Conservation (phyloP, 2,888 invertebrate genomes). For the Pteria penguin region DNA sequence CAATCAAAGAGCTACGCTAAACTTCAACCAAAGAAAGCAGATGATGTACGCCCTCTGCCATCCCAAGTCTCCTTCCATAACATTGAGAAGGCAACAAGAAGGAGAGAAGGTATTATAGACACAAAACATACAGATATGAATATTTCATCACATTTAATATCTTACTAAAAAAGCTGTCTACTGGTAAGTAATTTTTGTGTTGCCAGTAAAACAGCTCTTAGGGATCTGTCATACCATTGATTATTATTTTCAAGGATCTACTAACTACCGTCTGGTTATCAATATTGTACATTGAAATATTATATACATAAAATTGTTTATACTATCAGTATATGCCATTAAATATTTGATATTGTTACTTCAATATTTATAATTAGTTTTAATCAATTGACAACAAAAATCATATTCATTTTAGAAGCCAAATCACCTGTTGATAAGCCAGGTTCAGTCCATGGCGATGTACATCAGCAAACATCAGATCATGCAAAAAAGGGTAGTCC, state of each 20-base stretch:
- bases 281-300: no score
- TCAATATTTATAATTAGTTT: background rate
- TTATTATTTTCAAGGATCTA: no score
- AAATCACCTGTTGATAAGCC: background rate
- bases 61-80: conserved; percentile 60
- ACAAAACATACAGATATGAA: no score
- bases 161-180: no score
- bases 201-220: no score
- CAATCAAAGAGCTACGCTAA: conserved; percentile 65
- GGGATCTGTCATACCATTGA: no score
- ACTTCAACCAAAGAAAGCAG: conserved; percentile 72
- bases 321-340: no score
- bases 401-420: no score
- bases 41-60: conserved; percentile 69
- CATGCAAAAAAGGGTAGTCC: background rate
- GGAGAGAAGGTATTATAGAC: conserved; percentile 43
- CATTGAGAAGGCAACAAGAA: conserved; percentile 10
- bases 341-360: background rate
- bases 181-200: no score
- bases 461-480: background rate
- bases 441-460: background rate
- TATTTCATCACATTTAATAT: no score
- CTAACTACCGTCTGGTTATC: no score
- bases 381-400: background rate
- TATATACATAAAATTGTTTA: no score